phyloP scores from a whole-genome alignment of 1,140 invertebrate genomes.

The Drosophila watanabei region DNA sequence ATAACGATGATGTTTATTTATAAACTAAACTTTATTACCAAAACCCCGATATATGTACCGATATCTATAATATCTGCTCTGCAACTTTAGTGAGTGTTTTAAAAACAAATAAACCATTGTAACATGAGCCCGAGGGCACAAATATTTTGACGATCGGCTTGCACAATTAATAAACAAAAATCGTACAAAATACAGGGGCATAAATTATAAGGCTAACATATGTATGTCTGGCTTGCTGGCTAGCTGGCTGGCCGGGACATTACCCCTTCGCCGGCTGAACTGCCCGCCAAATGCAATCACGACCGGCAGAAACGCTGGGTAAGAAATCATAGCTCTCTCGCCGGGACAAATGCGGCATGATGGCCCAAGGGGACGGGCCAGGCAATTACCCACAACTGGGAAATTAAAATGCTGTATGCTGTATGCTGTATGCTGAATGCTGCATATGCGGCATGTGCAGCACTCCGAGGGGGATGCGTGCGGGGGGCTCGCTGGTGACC shows the following conservation, averaged over 20 bases:
- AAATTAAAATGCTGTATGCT: conserved; percentile 48
- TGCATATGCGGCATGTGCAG: conserved; percentile 5
- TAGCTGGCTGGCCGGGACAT: conserved; percentile 15
- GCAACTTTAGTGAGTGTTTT: conserved; percentile 13
- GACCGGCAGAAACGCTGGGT: conserved; percentile 60
- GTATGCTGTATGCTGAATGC: neutral
- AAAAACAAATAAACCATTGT: conserved; percentile 61
- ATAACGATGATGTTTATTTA: neutral
- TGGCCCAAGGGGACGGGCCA: conserved; percentile 73
- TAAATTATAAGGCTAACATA: conserved; percentile 82
- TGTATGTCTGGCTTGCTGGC: conserved; percentile 65
- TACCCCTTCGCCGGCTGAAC: conserved; percentile 7
- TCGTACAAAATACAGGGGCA: conserved; percentile 66
- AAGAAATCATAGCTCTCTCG: conserved; percentile 74
- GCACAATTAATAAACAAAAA: conserved; percentile 80
- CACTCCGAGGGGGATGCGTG: conserved; percentile 14
- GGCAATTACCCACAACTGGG: conserved; percentile 75
- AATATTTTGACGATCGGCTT: conserved; percentile 58
- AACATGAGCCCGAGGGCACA: conserved; percentile 23
- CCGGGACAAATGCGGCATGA: conserved; percentile 81
- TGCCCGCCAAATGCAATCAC: conserved; percentile 74
- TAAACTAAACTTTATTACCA: neutral
- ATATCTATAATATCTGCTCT: too few species aligned
- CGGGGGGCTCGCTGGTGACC: conserved; percentile 52
- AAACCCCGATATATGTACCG: neutral